These are phyloP conservation scores for Anhinga rufa DNA, from an alignment of 2,113 vertebrate genomes.

Conservation along the genomic window DNA sequence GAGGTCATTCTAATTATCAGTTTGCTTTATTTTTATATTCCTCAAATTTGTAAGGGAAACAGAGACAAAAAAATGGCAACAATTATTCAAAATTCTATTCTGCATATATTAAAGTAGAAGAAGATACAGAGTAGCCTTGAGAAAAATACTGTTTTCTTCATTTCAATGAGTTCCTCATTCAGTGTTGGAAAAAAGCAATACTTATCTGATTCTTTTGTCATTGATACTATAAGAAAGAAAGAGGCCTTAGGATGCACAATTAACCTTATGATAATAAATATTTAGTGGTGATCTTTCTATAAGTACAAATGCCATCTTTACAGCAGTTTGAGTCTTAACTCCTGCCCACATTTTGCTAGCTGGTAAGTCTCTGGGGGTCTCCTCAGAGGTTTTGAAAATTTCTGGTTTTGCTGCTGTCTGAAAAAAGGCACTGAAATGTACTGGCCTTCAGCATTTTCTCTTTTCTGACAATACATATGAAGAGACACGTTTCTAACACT, in stretches of 20 bases:
- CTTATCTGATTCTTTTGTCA: background rate
- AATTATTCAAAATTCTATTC: background rate
- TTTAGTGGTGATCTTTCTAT: background rate
- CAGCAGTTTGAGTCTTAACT: slow-evolving; percentile 11
- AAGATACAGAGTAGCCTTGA: background rate
- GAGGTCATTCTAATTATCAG: background rate
- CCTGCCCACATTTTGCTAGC: background rate
- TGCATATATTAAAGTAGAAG: background rate
- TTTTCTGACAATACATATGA: slow-evolving; percentile 23
- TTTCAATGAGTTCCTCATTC: background rate
- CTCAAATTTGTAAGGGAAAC: background rate
- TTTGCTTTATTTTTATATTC: background rate
- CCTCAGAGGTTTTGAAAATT: background rate
- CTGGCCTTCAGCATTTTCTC: slow-evolving; percentile 16
- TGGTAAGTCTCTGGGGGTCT: background rate
- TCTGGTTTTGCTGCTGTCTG: slow-evolving; percentile 26
- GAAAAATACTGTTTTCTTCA: background rate
- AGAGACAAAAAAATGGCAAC: background rate
- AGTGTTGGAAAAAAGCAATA: background rate
- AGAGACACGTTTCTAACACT: slow-evolving; percentile 23
- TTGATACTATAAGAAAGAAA: background rate
- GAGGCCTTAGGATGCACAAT: background rate
- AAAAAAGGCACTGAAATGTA: slow-evolving; percentile 11
- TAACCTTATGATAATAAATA: background rate
- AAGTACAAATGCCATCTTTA: slow-evolving; percentile 7